Base-by-base conservation (phyloP, 1,140 invertebrate species). In the Campoletis sonorensis region DNA sequence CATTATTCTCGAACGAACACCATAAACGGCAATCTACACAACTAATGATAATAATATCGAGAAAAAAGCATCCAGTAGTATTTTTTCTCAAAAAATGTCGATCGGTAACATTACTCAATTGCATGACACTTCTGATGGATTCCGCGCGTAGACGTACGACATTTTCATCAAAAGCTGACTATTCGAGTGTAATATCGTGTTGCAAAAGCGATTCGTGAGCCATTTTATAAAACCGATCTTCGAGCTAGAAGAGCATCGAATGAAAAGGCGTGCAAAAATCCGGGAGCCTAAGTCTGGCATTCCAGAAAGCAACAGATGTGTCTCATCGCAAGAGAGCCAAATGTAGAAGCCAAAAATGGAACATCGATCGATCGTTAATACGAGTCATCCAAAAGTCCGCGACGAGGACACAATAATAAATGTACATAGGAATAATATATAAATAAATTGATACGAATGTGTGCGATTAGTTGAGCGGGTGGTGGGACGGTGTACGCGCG, bases 331-430 rank as follows among this genome's bases (percentile, higher is more conserved):
- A 61, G 58, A 61, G 54, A 58, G 16, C 54, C 18, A 58, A 58
- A n/a, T 23, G 1, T 8, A 68, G 23, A 68, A 33, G 8, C 68
- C 68, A 71, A 71, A 71, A 71, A 71, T 71, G 68, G 68, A 71
- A 71, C 68, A 71, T 27, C 30, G 30, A 71, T 33, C 68, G 68
- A 71, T 71, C 68, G 68, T 33, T 33, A n/a, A 71, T 71, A 33
- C 30, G 30, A 68, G 4, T 33, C 27, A 16, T n/a, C 27, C 33
- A n/a, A 71, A 71, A 30, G 54, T 4, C 54, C 18, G 16, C 18
- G 21, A 58, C 54, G 16, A n/a, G 1, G 54, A 58, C 5, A 45
- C 21, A 58, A 58, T 21, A 40, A 33, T 18, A 23, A 70, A 30
- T 27, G 4, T 27, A 15, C 13, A 37, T 40, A 33, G 1, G 30